Base-by-base conservation (phyloP, 2,888 invertebrate species). In the Xestia c-nigrum region DNA sequence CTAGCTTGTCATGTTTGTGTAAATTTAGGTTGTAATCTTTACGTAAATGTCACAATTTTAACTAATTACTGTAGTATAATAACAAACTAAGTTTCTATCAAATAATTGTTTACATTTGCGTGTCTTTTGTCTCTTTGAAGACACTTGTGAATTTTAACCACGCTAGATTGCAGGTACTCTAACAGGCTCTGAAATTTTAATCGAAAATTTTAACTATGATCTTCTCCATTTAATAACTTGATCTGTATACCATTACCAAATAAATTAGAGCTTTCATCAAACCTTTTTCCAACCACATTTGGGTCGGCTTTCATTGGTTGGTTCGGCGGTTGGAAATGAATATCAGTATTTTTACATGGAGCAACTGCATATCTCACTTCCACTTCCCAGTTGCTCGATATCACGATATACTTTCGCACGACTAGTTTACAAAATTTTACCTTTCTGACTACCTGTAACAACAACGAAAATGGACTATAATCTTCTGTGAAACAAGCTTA, bases 1-100 rank as follows among this genome's bases (percentile, higher is more conserved):
- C 24, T 72, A 59, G 14, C 5, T 38, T 80, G 59, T 61, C 59
- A 40, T 31, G 12, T 55, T 72, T 14, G 24, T 46, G 57, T 50
- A 21, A 64, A 65, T 7, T 38, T 0, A 31, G 31, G 16, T 31
- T 7, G 10, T 19, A 21, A 43, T 57, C 14, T 52, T 40, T 31
- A 38, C 5, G 46, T 78, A 47, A 68, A 55, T 21, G 7, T 59
- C 12, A 19, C 0, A 14, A 52, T 38, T 16, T 40, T 5, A 57
- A 59, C 21, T 47, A 38, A n/a, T 0, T 46, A 21, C 19, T 7
- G 2, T 46, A 14, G 47, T 43, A 9, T 14, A 43, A 2, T 31
- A 77, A 76, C 6, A 76, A 21, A 10, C 5, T 24, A 61, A 63
- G 4, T 0, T 47, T 38, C 5, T 38, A n/a, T 19, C 43, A n/a